Percentiles rank a stretch among this genome's conserved stretches.
Conservation (phyloP, 1,140 invertebrate species). For the Drosophila murphyi region DNA sequence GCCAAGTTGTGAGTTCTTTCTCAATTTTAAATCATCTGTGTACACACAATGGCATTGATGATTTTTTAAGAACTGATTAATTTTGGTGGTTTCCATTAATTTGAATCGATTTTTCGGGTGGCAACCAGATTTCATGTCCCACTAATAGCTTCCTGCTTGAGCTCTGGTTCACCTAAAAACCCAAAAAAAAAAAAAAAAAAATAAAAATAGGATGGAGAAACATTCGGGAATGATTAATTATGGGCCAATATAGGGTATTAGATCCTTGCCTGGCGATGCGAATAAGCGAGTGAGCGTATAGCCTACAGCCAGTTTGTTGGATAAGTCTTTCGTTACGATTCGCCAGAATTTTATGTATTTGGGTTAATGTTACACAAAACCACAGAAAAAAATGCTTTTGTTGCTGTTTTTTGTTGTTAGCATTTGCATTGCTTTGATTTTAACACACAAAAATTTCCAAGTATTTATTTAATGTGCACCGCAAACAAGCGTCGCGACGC, state of each 20-base stretch:
- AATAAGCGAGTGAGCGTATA: constrained; percentile 11
- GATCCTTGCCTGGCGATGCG: constrained; percentile 63
- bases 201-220: constrained; percentile 35
- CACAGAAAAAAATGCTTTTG: constrained; percentile 16
- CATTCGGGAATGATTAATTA: constrained; percentile 46
- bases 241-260: constrained; percentile 48
- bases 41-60: constrained; percentile 24
- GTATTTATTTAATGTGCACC: constrained; percentile 78
- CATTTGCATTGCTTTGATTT: constrained; percentile 80
- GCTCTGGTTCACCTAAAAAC: constrained; percentile 66
- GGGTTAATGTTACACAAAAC: constrained; percentile 79
- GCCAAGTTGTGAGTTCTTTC: not conserved
- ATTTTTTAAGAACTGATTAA: constrained; percentile 31
- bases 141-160: constrained; percentile 69
- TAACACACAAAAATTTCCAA: constrained; percentile 73
- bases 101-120: constrained; percentile 28
- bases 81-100: constrained; percentile 10
- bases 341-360: constrained; percentile 74
- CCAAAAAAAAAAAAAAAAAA: constrained; percentile 45
- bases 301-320: constrained; percentile 62
- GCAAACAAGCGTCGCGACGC: constrained; percentile 30
- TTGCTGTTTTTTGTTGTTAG: constrained; percentile 11
- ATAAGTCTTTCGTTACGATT: constrained; percentile 60
- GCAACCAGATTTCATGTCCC: constrained; percentile 39
- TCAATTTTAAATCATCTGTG: not conserved